Conservation (phyloP, 2,113 vertebrate genomes). For the Clupea harengus region DNA sequence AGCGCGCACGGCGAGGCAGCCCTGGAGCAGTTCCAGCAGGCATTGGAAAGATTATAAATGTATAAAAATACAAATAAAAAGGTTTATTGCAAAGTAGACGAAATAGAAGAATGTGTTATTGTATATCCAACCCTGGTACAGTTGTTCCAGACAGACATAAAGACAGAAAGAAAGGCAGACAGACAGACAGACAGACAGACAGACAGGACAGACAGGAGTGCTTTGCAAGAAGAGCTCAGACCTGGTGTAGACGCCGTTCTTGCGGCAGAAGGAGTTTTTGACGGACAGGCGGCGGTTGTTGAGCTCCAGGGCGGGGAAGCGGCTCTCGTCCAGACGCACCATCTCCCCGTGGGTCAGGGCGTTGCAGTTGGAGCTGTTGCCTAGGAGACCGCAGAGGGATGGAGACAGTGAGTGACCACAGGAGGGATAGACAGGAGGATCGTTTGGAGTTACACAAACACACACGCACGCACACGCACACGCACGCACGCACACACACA, state of each 20-base stretch:
- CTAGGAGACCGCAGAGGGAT: conserved; percentile 63
- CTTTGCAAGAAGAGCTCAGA: conserved; percentile 42
- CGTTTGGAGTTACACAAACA: not conserved
- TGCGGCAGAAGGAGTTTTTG: conserved; percentile 96
- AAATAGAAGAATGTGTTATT: too few species aligned
- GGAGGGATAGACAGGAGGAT: not conserved
- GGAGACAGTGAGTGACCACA: conserved; percentile 68
- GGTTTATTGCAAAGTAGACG: too few species aligned
- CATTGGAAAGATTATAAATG: too few species aligned
- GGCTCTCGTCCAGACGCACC: conserved; percentile 92
- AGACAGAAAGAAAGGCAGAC: too few species aligned
- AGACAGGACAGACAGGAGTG: too few species aligned
- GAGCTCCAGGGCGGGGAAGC: conserved; percentile 92
- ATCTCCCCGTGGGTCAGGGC: conserved; percentile 90
- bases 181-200: too few species aligned
- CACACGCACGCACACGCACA: not conserved
- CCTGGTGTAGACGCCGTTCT: conserved; percentile 96
- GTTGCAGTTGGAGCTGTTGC: conserved; percentile 83
- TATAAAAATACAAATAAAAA: too few species aligned
- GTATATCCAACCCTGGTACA: too few species aligned
- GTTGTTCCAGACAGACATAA: too few species aligned
- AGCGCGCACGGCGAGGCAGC: too few species aligned
- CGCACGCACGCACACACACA: not conserved
- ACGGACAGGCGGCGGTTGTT: conserved; percentile 94
- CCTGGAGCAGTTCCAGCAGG: too few species aligned